These are phyloP conservation scores for Pycnonotus jocosus DNA, from an alignment of 2,113 vertebrate species.

Conservation along the genomic window DNA sequence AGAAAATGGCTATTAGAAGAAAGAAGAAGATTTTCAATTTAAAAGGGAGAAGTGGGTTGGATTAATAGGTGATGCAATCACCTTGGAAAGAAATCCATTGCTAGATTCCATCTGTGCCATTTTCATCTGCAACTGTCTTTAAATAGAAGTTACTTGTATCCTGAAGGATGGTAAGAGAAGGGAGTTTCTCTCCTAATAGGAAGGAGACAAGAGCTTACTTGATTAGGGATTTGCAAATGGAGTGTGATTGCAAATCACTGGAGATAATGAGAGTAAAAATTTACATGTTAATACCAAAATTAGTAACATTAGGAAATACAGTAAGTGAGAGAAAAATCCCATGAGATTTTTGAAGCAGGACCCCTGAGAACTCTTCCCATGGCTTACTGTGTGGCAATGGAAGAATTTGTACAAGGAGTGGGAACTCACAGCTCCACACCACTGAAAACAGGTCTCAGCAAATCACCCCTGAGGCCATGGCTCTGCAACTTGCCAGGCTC, in stretches of 20 bases:
- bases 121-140: not conserved
- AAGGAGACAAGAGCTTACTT: slow-evolving; percentile 13
- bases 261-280: slow-evolving; percentile 21
- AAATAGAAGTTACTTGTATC: not conserved
- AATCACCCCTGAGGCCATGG: not conserved
- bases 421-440: not conserved
- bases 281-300: slow-evolving; percentile 12
- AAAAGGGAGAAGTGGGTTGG: not conserved
- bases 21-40: not conserved
- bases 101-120: not conserved
- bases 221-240: slow-evolving; percentile 32
- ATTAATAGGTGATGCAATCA: not conserved
- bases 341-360: not conserved
- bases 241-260: slow-evolving; percentile 11
- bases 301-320: not conserved
- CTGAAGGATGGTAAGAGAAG: not conserved
- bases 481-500: not conserved
- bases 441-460: not conserved
- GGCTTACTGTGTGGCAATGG: not conserved
- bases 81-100: not conserved
- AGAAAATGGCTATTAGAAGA: not conserved
- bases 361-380: not conserved
- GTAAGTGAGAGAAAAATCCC: not conserved
- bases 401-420: not conserved
- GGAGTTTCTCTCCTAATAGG: not conserved